A percentile compares a stretch with the other conserved stretches of the same genome.
These are phyloP conservation scores for Egretta garzetta DNA, from an alignment of 2,113 vertebrate species.

Conservation along the genomic window DNA sequence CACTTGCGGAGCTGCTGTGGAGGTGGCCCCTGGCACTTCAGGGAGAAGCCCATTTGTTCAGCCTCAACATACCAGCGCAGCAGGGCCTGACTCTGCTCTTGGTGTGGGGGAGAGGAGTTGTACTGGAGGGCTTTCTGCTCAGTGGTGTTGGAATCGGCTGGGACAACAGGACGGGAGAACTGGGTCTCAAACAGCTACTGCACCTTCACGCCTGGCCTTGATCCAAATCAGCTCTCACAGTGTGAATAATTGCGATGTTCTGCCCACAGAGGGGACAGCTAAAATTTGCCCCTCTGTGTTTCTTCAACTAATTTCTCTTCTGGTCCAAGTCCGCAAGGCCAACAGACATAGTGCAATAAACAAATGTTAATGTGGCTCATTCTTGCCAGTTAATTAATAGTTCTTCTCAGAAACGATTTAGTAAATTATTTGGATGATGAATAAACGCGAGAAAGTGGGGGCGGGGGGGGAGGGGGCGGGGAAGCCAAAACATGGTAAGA, in stretches of 20 bases:
- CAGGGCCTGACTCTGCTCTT: too few species aligned
- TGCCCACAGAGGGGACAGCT: neutral
- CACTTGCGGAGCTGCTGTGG: neutral
- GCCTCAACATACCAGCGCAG: fast-evolving
- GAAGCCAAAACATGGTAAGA: neutral
- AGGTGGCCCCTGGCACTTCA: neutral
- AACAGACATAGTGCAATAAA: neutral
- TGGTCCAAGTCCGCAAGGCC: neutral
- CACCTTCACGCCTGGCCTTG: neutral
- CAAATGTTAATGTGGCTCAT: slow-evolving; percentile 22
- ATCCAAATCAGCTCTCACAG: neutral
- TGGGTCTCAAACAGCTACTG: neutral
- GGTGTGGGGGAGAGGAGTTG: neutral
- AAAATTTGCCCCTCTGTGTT: neutral
- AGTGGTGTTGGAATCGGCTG: neutral
- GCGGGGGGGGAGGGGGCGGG: fast-evolving
- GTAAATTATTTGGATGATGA: slow-evolving; percentile 61
- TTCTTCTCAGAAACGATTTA: slow-evolving; percentile 61
- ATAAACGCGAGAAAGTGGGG: too few species aligned
- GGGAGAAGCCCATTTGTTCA: neutral
- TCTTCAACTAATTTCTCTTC: neutral
- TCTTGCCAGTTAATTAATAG: slow-evolving; percentile 63
- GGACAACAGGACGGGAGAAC: neutral
- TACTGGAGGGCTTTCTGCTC: neutral
- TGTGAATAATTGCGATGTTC: neutral